phyloP scores from a whole-genome alignment of 2,113 vertebrate genomes.

The Apteryx mantelli region DNA sequence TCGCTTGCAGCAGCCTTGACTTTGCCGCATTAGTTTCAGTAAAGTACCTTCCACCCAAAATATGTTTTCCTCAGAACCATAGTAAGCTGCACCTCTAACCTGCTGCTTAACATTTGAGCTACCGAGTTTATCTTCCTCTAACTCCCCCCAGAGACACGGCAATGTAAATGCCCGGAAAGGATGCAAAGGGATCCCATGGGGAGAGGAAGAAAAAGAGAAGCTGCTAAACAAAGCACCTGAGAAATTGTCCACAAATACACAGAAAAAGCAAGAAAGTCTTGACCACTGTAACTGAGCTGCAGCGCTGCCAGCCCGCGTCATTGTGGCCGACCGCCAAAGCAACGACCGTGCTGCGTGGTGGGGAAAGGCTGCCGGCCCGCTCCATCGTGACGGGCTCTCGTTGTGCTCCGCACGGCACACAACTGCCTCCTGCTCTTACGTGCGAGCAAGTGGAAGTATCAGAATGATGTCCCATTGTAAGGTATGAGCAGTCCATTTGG shows the following conservation, averaged over 20 bases:
- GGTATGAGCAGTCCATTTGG: no score
- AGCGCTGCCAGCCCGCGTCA: background rate
- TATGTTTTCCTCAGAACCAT: background rate
- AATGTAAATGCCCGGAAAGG: background rate
- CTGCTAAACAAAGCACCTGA: background rate
- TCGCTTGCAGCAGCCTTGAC: background rate
- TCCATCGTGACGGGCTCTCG: no score
- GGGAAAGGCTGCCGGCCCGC: no score
- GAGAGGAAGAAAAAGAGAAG: background rate
- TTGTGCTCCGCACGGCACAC: no score
- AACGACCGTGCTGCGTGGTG: background rate
- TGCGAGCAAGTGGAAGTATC: no score
- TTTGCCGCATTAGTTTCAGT: fast-evolving
- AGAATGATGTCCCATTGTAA: no score
- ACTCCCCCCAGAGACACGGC: background rate
- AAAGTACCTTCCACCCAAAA: background rate
- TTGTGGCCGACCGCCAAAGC: background rate
- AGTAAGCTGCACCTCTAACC: background rate
- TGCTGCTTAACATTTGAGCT: background rate
- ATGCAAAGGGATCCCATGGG: fast-evolving
- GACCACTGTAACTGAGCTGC: background rate
- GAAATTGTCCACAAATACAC: background rate
- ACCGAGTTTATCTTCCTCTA: background rate
- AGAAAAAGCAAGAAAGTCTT: background rate
- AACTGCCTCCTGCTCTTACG: no score